Base-by-base conservation (phyloP, 2,797 vertebrate species). In the Pampus argenteus region DNA sequence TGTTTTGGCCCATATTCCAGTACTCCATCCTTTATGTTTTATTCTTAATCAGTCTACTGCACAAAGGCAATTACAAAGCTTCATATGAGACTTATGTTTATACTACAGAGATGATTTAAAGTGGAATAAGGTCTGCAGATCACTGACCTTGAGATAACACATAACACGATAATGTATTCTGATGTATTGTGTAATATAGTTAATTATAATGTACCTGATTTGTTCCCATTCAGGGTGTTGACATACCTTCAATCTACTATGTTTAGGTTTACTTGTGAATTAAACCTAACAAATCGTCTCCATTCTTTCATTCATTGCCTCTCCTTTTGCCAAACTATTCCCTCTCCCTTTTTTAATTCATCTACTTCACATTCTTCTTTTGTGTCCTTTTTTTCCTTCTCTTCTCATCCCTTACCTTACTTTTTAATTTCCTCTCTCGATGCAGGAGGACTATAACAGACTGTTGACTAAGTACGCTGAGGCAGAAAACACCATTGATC, bases 401-500 rank as follows among this genome's bases (percentile, higher is more conserved):
- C 29, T 28, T 29, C 25, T 22, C 25, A 29, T 59, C 15, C 18
- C 9, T 57, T 15, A 2, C 50, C 61, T 59, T 20, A 14, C 38
- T 47, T 48, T 45, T 48, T 25, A n/a, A n/a, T 78, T 57, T 71
- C 49, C 47, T 67, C 8, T 49, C 23, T 52, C 2, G 0, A 55
- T 87, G 62, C 79, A 99, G 98, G 97, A 99, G 6, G 95, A 97
- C 79, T 96, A 99, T 84, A 95, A 94, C 91, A 96, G 87, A 78
- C 95, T 99, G 86, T 94, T 98, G 87, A 98, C 96, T 63, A 97
- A 97, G 88, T 95, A 96, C 0, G 98, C 98, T 0, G 98, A 97
- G 81, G 97, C 97, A 0, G 96, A 98, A 83, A 99, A 98, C 89
- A 99, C 97, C 76, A 98, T 99, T 9, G 98, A 99, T 93, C 95